Evolutionary conservation across 2,888 invertebrate species (phyloP), one percentile per base, ranked within the genome.

Genomic region (Phrixothrix hirtus): DNA sequence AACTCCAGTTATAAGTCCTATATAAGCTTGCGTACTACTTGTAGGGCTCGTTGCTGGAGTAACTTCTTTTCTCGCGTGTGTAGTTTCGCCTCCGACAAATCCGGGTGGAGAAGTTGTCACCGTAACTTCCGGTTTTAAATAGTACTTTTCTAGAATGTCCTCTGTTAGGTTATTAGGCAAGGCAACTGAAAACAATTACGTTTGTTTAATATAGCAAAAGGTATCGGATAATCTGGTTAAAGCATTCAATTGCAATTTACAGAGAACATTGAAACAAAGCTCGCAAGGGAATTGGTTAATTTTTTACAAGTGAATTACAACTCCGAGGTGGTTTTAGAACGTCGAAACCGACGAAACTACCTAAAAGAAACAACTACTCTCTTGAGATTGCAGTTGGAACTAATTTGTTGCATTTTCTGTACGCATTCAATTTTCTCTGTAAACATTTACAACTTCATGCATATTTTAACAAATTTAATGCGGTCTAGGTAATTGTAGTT

Each of bases 1-100:
- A 0, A 83, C 82, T 0, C 85, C 85, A 26, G 86, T 86, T 11
- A 88, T 81, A 1, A 89, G 74, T 0, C 87, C 82, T 6, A 85
- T 83, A 48, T 84, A 83, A 2, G 75, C 75, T 57, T 80, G 75
- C 6, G 82, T 79, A 59, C 79, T 83, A 77, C 71, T 84, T 63
- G 78, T 84, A 59, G 74, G 83, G 75, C 70, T 84, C 63, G 73
- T 84, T 68, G 72, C 86, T 70, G 72, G 78, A 1, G 84, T 77
- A 0, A 83, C 80, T 42, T 83, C 77, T 62, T 77, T 77, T 74
- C 77, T 14, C 71, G 83, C 60, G 77, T 77, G 66, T 70, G 75
- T 61, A 71, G 77, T 70, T 75, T 82, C 74, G 73, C 81, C 63
- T 73, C 73, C 29, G 71, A 63, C 58, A 67, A 77, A 1, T 72